Evolutionary conservation across 2,888 invertebrate genomes (phyloP), one percentile per base, ranked within the genome.

Genomic region (Petrolisthes manimaculis): DNA sequence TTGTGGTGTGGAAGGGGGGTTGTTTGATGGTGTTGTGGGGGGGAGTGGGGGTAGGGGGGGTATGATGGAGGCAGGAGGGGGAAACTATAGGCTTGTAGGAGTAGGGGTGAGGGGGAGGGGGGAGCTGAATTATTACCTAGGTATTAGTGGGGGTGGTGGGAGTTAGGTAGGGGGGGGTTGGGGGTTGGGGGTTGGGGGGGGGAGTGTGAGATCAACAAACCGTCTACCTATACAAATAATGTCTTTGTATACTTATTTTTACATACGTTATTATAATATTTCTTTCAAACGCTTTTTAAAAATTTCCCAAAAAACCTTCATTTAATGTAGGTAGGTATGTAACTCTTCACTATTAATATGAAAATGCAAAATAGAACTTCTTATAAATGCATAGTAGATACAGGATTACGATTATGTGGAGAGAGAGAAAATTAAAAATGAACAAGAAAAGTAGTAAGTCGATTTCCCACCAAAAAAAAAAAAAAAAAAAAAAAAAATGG

Each of bases 371-470:
- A 87, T 87, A 87, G 83, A 83, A 83, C 78, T 83, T 67, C 79
- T 83, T 87, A 87, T 87, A 87, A 87, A 87, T 87, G 87, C 83
- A 87, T 87, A n/a, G n/a, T n/a, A 87, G 83, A 87, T 87, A 86
- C 86, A 86, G 81, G 74, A 86, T 69, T 86, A 86, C 71, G 78
- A 80, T 54, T 86, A 86, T 54, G 21, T 71, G 81, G 80, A 81
- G n/a, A n/a, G n/a, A 5, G 8, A n/a, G 71, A 12, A n/a, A n/a
- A 71, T 12, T 18, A 71, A 8, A 71, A 71, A 71, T 8, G 8
- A n/a, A 71, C n/a, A n/a, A n/a, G n/a, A n/a, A n/a, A n/a, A n/a
- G n/a, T n/a, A n/a, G n/a, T n/a, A n/a, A n/a, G n/a, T n/a, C n/a
- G n/a, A n/a, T n/a, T n/a, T n/a, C n/a, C n/a, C n/a, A n/a, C n/a